Conservation (phyloP, 2,888 invertebrate species). For the Drosophila affinis region DNA sequence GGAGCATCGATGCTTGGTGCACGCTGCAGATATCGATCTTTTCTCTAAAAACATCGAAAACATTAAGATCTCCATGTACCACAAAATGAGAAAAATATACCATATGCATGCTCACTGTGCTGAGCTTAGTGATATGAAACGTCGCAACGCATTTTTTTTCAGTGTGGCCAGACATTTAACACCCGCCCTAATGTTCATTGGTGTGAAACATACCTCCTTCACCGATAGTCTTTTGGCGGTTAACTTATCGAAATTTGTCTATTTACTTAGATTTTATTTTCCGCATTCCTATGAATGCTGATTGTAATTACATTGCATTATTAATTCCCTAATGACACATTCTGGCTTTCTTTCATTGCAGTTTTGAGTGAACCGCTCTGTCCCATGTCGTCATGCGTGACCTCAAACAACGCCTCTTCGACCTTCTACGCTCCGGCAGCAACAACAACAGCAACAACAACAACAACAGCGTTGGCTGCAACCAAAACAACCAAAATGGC, state of each 20-base stretch:
- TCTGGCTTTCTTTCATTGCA: constrained; percentile 23
- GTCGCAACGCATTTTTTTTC: too few relatives aligned
- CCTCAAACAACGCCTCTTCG: constrained; percentile 82
- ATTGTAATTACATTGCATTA: too few relatives aligned
- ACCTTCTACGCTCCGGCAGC: constrained; percentile 80
- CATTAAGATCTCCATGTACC: too few relatives aligned
- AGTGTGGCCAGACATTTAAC: too few relatives aligned
- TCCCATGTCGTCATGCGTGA: constrained; percentile 77
- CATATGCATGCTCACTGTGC: not conserved
- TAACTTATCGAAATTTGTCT: not conserved
- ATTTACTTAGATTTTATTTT: too few relatives aligned
- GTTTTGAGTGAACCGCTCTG: constrained; percentile 16
- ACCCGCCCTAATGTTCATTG: not conserved
- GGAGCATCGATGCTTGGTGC: too few relatives aligned
- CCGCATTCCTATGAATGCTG: too few relatives aligned
- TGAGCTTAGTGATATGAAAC: not conserved
- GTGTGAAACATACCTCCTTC: not conserved
- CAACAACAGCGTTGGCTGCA: constrained; percentile 19
- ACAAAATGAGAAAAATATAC: too few relatives aligned
- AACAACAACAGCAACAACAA: constrained; percentile 50
- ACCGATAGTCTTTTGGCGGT: not conserved
- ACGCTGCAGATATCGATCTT: too few relatives aligned
- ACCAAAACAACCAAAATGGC: constrained; percentile 12
- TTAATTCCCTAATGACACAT: not conserved
- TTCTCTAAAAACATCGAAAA: too few relatives aligned